These are phyloP conservation scores for Drosophila dives DNA, from an alignment of 2,888 invertebrate genomes.

Conservation along the genomic window DNA sequence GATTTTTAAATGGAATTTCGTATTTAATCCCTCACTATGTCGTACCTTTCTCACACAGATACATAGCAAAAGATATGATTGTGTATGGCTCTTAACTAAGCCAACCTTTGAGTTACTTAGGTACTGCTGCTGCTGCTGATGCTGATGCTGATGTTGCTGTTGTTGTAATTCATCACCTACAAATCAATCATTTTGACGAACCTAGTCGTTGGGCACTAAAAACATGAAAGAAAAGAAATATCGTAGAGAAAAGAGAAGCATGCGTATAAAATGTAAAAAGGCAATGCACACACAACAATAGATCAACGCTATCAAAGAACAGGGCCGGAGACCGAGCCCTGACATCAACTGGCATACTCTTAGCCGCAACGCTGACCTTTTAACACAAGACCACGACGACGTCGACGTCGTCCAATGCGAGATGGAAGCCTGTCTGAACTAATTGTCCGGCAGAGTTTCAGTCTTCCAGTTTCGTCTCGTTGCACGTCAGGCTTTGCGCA, in stretches of 20 bases:
- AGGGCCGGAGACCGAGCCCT: conserved; percentile 22
- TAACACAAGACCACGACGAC: conserved; percentile 55
- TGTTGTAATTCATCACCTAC: conserved; percentile 84
- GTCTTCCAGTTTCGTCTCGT: conserved; percentile 39
- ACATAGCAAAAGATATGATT: conserved; percentile 24
- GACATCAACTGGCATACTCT: conserved; percentile 37
- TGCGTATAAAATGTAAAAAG: conserved; percentile 74
- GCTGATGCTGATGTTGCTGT: conserved; percentile 42
- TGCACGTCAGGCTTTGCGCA: conserved; percentile 59
- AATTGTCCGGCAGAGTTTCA: conserved; percentile 66
- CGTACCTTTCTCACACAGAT: conserved; percentile 67
- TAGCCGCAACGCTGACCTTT: conserved; percentile 71
- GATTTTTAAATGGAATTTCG: conserved; percentile 78
- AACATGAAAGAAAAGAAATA: conserved; percentile 37
- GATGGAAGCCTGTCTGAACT: conserved; percentile 78
- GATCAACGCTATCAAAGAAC: conserved; percentile 74
- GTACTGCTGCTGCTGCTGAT: conserved; percentile 22
- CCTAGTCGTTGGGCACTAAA: conserved; percentile 69
- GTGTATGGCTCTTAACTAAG: conserved; percentile 71
- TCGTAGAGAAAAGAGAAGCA: conserved; percentile 29
- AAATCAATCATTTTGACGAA: conserved; percentile 84
- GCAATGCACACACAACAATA: conserved; percentile 66
- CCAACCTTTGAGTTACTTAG: conserved; percentile 50
- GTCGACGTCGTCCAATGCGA: conserved; percentile 8
- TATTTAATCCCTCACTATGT: conserved; percentile 77